Conservation (phyloP, 1,140 invertebrate genomes). For the Micrasema minimum region DNA sequence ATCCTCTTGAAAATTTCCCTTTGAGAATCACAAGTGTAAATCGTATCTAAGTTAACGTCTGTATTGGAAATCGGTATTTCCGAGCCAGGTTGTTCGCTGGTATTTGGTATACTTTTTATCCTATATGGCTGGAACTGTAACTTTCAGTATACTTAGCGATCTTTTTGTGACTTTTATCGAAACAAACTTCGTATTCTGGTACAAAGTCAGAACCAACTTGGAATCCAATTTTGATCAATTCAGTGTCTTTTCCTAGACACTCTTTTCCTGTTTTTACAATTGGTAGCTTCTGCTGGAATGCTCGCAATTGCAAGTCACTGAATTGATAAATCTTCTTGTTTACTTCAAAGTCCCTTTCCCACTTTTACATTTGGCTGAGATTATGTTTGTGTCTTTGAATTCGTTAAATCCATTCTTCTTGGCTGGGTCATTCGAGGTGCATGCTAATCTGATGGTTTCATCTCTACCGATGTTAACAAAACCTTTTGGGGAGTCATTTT, state of each 20-base stretch:
- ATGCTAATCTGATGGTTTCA: conserved; percentile 48
- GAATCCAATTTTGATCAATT: conserved; percentile 56
- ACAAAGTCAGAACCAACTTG: conserved; percentile 50
- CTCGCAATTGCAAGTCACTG: conserved; percentile 56
- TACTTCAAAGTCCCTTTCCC: conserved; percentile 54
- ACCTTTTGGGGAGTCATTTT: conserved; percentile 35
- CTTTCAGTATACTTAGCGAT: conserved; percentile 56
- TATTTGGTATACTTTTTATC: conserved; percentile 37
- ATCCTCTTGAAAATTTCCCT: conserved; percentile 48
- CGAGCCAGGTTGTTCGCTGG: conserved; percentile 32
- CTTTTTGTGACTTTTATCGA: conserved; percentile 54
- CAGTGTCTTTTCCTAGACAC: conserved; percentile 49
- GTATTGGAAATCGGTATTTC: conserved; percentile 10
- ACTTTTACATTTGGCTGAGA: conserved; percentile 54
- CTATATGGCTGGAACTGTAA: conserved; percentile 49
- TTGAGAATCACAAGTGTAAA: conserved; percentile 58
- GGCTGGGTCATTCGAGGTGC: conserved; percentile 19
- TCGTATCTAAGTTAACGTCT: conserved; percentile 54
- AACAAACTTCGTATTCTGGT: conserved; percentile 57
- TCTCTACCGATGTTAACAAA: conserved; percentile 40
- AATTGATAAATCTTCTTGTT: conserved; percentile 51
- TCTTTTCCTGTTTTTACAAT: conserved; percentile 40
- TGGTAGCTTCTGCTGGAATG: conserved; percentile 45
- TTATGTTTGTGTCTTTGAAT: conserved; percentile 24
- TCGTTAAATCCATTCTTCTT: conserved; percentile 42